These are phyloP conservation scores for Xestia xanthographa DNA, from an alignment of 2,888 invertebrate genomes.

Conservation along the genomic window DNA sequence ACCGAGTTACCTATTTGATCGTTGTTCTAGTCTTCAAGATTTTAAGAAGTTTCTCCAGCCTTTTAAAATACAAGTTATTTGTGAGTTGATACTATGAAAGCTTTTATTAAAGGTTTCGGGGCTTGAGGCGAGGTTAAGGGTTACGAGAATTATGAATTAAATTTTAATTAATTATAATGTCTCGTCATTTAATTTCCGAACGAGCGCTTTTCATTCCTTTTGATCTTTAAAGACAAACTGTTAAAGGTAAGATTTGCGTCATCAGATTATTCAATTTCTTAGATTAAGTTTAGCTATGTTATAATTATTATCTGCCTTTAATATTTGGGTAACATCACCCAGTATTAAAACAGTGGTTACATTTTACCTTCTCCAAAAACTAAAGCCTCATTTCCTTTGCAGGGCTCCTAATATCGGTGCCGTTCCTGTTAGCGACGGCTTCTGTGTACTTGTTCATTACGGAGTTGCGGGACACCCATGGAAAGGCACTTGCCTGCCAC, in stretches of 20 bases:
- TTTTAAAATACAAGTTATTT: conserved; percentile 42
- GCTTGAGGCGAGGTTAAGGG: conserved; percentile 30
- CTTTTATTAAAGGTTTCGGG: conserved; percentile 25
- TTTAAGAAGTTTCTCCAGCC: conserved; percentile 36
- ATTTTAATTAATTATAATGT: conserved; percentile 40
- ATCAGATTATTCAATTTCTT: not conserved
- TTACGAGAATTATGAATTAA: conserved; percentile 35
- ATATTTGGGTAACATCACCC: not conserved
- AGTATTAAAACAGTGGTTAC: not conserved
- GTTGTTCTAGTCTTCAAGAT: conserved; percentile 55
- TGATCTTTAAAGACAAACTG: conserved; percentile 15
- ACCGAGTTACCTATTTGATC: conserved; percentile 63
- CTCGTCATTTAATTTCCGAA: conserved; percentile 40
- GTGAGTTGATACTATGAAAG: conserved; percentile 36
- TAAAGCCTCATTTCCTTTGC: conserved; percentile 59
- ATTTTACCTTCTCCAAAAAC: not conserved
- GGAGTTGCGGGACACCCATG: conserved; percentile 89
- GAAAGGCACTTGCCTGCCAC: conserved; percentile 90
- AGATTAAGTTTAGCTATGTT: too few species aligned
- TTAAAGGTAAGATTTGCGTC: not conserved
- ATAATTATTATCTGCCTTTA: not conserved
- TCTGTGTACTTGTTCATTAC: conserved; percentile 87
- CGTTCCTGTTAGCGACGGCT: conserved; percentile 88
- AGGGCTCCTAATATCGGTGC: conserved; percentile 89
- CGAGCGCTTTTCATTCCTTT: conserved; percentile 33